These are phyloP conservation scores for Sebastolobus alascanus DNA, from an alignment of 2,797 vertebrate genomes.

Conservation along the genomic window DNA sequence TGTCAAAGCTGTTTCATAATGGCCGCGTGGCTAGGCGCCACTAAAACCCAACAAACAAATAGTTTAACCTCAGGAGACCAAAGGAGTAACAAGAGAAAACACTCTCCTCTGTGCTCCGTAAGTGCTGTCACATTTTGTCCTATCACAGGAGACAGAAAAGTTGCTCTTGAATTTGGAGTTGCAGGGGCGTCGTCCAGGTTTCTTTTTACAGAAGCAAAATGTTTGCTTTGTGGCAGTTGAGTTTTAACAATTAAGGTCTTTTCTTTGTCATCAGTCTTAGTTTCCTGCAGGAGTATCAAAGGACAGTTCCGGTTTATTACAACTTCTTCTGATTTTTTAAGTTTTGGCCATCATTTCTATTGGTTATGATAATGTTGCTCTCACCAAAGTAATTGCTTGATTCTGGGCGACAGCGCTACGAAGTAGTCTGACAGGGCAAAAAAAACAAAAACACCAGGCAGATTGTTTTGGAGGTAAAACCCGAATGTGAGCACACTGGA, in stretches of 20 bases:
- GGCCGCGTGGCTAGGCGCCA: not conserved
- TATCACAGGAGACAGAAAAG: conserved; percentile 11
- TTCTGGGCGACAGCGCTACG: not conserved
- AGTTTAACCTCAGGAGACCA: conserved; percentile 32
- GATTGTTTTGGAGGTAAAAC: not conserved
- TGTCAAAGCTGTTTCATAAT: conserved; percentile 24
- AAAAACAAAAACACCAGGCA: not conserved
- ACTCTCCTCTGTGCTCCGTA: conserved; percentile 25
- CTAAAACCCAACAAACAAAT: conserved; percentile 43
- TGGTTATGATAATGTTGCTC: not conserved
- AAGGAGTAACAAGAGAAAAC: conserved; percentile 44
- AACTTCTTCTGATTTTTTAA: not conserved
- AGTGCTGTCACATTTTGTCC: conserved; percentile 42
- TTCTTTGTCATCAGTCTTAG: not conserved
- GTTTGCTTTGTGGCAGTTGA: conserved; percentile 21
- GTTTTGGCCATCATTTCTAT: not conserved
- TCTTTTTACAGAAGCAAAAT: conserved; percentile 2
- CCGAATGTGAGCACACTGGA: not conserved
- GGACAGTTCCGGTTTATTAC: not conserved
- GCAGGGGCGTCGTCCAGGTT: conserved; percentile 10
- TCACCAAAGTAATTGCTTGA: not conserved
- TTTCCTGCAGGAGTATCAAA: conserved; percentile 3
- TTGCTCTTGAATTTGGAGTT: conserved; percentile 24
- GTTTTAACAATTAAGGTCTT: conserved; percentile 6
- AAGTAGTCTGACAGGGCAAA: not conserved